Base-by-base conservation (phyloP, 2,888 invertebrate genomes). In the Pherbina coryleti region DNA sequence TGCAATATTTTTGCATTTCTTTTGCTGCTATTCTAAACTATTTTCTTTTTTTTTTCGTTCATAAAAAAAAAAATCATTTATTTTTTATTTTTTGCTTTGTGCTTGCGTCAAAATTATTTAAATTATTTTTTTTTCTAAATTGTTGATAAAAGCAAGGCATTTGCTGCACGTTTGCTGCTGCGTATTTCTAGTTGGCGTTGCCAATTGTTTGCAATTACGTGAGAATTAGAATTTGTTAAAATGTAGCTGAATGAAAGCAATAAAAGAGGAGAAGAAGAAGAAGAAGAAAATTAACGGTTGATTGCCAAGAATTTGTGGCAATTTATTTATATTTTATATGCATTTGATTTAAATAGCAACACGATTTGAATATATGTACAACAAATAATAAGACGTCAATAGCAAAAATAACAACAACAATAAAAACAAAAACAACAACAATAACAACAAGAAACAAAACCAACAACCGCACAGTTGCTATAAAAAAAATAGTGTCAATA, bases 281-380 rank as follows among this genome's bases (percentile, higher is more conserved):
- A n/a, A 57, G 9, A 19, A 34, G 37, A 66, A 17, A 67, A 67
- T 19, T 19, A 44, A 34, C 22, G 22, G 37, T 37, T 67, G 67
- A 67, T 67, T 67, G 67, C 44, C 22, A 67, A 67, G 44, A 67
- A 67, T 67, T 67, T 67, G 19, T 22, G 44, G 22, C 49, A 67
- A 67, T 67, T 67, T 67, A 67, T 37, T 17, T 37, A 8, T 44
- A 67, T 60, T 44, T 44, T 44, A 44, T 44, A 44, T 44, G 44
- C 44, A 44, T 1, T 44, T 44, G 44, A 11, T 44, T 44, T 44
- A 11, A 44, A 44, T 44, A 44, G 44, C 44, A 44, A 44, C 44
- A 44, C 44, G 11, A 44, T 60, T 60, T 25, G 28, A 60, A 60
- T 55, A 22, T 25, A 60, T 55, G 7, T 22, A 25, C 60, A 22